phyloP scores from a whole-genome alignment of 1,140 invertebrate species.

The Antheraea mylitta region DNA sequence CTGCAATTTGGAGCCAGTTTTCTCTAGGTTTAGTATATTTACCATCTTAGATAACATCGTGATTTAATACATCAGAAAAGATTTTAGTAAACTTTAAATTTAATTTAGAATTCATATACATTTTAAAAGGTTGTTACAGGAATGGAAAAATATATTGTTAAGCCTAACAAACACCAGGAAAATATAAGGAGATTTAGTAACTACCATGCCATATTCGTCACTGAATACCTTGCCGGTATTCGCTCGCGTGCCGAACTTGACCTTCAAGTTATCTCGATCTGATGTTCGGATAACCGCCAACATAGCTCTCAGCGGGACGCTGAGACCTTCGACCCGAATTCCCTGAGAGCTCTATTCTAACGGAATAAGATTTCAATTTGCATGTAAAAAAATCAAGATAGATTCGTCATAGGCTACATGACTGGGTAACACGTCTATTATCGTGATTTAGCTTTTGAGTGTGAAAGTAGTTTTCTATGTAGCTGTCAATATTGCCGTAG shows the following conservation, averaged over 20 bases:
- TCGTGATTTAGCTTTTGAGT: conserved; percentile 57
- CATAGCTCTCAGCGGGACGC: conserved; percentile 60
- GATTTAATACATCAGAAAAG: too few relatives aligned
- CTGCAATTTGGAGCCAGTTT: too few relatives aligned
- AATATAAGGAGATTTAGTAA: conserved; percentile 10
- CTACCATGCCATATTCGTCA: conserved; percentile 36
- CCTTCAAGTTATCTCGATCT: conserved; percentile 65
- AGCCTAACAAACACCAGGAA: not conserved
- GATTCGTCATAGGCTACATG: conserved; percentile 63
- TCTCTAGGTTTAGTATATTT: too few relatives aligned
- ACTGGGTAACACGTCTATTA: conserved; percentile 57
- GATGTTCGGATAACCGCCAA: conserved; percentile 64
- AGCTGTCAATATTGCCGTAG: conserved; percentile 17
- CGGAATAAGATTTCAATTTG: conserved; percentile 36
- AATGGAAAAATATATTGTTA: too few relatives aligned
- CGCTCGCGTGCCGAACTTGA: conserved; percentile 60
- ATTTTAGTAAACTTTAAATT: too few relatives aligned
- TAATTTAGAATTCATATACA: too few relatives aligned
- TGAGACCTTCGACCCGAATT: conserved; percentile 40
- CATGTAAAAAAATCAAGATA: conserved; percentile 34
- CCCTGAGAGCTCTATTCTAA: conserved; percentile 26
- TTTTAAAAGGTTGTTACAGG: too few relatives aligned
- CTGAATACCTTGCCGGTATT: conserved; percentile 35
- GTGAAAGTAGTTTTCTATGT: conserved; percentile 18
- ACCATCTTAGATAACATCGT: too few relatives aligned